Evolutionary conservation across 1,140 invertebrate genomes (phyloP).

Genomic region (Samia ricini): DNA sequence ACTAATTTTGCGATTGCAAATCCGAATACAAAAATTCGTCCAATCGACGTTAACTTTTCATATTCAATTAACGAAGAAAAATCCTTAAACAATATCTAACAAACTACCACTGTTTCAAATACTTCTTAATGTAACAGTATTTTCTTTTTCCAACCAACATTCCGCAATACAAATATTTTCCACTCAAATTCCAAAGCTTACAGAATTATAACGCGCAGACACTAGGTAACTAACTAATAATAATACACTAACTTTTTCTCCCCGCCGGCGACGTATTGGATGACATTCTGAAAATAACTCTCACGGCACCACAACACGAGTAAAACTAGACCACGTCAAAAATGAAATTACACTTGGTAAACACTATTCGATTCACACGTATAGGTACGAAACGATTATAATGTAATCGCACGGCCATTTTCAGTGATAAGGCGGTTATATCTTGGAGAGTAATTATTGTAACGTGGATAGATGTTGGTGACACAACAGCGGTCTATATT

Average conservation of each 20-base stretch:
- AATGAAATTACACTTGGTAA: constrained; percentile 53
- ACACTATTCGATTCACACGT: constrained; percentile 50
- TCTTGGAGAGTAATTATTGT: constrained; percentile 54
- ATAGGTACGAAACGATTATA: constrained; percentile 52
- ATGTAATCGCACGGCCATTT: constrained; percentile 66
- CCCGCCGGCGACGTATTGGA: constrained; percentile 49
- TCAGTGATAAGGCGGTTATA: constrained; percentile 65
- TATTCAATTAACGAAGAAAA: background rate
- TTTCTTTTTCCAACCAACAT: background rate
- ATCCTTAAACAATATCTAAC: too few species aligned
- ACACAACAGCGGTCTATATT: constrained; percentile 57
- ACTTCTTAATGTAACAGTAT: too few species aligned
- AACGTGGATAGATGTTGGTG: constrained; percentile 48
- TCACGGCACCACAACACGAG: constrained; percentile 26
- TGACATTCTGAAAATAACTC: constrained; percentile 62
- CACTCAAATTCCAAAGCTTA: background rate
- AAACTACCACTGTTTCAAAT: too few species aligned
- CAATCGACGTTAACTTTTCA: background rate
- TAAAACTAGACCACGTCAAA: constrained; percentile 50
- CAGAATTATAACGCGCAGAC: background rate
- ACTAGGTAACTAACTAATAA: constrained; percentile 23
- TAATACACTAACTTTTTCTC: constrained; percentile 60
- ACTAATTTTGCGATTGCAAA: background rate
- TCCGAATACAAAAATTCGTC: background rate
- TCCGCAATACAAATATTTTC: background rate